phyloP scores from a whole-genome alignment of 1,140 invertebrate genomes.

The Drosophila orena region DNA sequence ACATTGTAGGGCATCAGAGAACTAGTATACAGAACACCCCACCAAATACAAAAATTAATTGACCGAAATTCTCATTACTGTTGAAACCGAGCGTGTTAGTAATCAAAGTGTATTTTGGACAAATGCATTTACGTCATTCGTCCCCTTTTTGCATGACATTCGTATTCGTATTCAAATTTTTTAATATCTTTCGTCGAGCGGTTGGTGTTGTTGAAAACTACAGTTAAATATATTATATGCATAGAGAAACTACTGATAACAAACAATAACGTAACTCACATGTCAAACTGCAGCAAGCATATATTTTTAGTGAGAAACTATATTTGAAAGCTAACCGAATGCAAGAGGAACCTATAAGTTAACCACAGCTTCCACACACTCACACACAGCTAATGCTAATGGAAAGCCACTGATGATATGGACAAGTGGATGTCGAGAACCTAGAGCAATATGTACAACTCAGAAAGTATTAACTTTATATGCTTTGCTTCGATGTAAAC shows the following conservation, averaged over 20 bases:
- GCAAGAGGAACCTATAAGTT: constrained; percentile 33
- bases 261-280: constrained; percentile 34
- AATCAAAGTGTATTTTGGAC: constrained; percentile 58
- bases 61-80: constrained; percentile 68
- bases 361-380: constrained; percentile 65
- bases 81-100: constrained; percentile 39
- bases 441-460: constrained; percentile 74
- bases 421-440: constrained; percentile 32
- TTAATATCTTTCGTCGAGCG: constrained; percentile 56
- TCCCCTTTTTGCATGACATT: constrained; percentile 66
- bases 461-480: constrained; percentile 65
- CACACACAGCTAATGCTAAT: constrained; percentile 17
- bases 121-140: constrained; percentile 57
- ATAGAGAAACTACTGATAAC: constrained; percentile 42
- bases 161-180: constrained; percentile 47
- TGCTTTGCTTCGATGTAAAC: constrained; percentile 62
- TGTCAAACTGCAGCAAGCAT: constrained; percentile 42
- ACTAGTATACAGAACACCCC: constrained; percentile 71
- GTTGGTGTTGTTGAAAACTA: constrained; percentile 69
- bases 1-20: constrained; percentile 43
- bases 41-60: constrained; percentile 65
- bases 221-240: constrained; percentile 61
- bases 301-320: constrained; percentile 72
- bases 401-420: constrained; percentile 21
- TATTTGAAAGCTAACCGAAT: constrained; percentile 45